Base-by-base conservation (phyloP, 2,888 invertebrate species). In the Eristalis tenax region DNA sequence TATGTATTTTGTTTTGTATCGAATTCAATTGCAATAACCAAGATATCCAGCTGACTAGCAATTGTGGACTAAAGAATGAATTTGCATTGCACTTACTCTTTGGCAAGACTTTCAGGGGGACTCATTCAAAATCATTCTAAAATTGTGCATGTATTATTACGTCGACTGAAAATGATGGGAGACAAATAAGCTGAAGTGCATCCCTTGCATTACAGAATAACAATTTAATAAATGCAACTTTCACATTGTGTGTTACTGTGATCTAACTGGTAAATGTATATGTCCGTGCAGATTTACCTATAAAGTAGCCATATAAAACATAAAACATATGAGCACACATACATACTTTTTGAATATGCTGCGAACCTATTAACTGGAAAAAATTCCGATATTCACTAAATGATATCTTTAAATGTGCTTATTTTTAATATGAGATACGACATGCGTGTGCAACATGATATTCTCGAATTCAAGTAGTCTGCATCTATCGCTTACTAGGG, bases 1-100 rank as follows among this genome's bases (percentile, higher is more conserved):
- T 28, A n/a, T n/a, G n/a, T n/a, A 50, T 73, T 26, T 63, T 63
- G 13, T 26, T 73, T 56, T 64, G 63, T 56, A 64, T 74, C 35
- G 50, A 64, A 50, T 35, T 64, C 50, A 64, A 64, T 74, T 35
- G 74, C 50, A 74, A 74, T 74, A 64, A 64, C 74, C 50, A 35
- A 50, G 50, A 74, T 64, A 74, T 64, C 64, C 74, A 50, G 50
- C 74, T 64, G 64, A 74, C 64, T 74, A 74, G 63, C 73, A 74
- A 56, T 35, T 74, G 74, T 38, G 35, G 35, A 35, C 43, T 74
- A 50, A 40, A 40, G 70, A 26, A 61, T 57, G 13, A 57, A 69
- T 56, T 35, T 69, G 32, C 32, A 69, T n/a, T 69, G 69, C 69
- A 69, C 56, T 59, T 61, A 59, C 59, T 71, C 59, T 64, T 32